Evolutionary conservation across 1,140 invertebrate species (phyloP), one percentile per base, ranked within the genome.

Genomic region (Laodelphax striatellus): DNA sequence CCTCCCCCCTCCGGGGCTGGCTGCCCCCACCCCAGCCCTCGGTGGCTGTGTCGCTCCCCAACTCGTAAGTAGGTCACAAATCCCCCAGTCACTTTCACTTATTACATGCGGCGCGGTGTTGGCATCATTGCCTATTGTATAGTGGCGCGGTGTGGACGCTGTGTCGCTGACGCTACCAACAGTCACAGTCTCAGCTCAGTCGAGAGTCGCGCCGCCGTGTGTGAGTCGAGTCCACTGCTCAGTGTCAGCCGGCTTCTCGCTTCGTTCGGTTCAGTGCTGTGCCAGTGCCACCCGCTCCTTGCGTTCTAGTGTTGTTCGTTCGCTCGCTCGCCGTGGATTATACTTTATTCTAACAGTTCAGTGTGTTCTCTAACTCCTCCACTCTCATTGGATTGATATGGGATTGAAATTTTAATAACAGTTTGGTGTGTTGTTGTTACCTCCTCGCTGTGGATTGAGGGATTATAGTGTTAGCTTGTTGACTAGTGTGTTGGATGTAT

Each of bases 61-160:
- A 38, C 6, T 50, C 3, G 46, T 10, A 50, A 50, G 46, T 50
- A 53, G 61, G 57, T 62, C 61, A 60, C 55, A 34, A 55, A 34
- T 55, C 54, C 54, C 44, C 61, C 61, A 57, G 59, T 61, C 61
- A 65, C 61, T 65, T 65, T 65, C 61, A 63, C 61, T 63, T 56
- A 55, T 53, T 57, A 38, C 52, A 59, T 50, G 16, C 55, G 53
- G 52, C 19, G 22, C 57, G 4, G 57, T 11, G 34, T 13, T 38
- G 34, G 34, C 34, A 56, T 64, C 61, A 62, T 58, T 62, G 44
- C 42, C 57, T 57, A 50, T 61, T 57, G 60, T 64, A 56, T 50
- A 57, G 46, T 42, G 38, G 57, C 46, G 46, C 55, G 31, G 41
- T 21, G 13, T 31, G 56, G 56, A 43, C 10, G 31, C 55, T 56